Base-by-base conservation (phyloP, 2,888 invertebrate genomes). In the Drosophila demipolita region DNA sequence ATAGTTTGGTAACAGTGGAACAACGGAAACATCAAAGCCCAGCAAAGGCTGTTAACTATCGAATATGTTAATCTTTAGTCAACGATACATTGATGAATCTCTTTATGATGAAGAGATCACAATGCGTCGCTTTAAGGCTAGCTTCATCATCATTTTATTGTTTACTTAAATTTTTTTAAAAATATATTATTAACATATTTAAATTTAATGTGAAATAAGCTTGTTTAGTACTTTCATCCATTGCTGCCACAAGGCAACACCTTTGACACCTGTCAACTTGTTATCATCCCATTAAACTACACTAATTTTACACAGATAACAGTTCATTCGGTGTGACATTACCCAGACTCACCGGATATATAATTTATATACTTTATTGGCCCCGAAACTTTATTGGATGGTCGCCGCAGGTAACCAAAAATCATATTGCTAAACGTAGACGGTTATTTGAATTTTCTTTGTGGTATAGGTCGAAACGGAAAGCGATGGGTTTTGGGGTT, bases 311-410 rank as follows among this genome's bases (percentile, higher is more conserved):
- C 66, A 62, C 33, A 64, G 48, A 60, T 53, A 62, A 58, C 61
- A 67, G 71, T 49, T 71, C 62, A 58, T 49, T n/a, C 49, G 73
- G 79, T 79, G 72, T 82, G 80, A 67, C 64, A 82, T 87, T 84
- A 83, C 74, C 60, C 63, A 55, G 65, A 67, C 60, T 55, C 72
- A 61, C 75, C 85, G 85, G 85, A 85, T 85, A 68, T 85, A 87
- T 85, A 87, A 85, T 80, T 85, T 89, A 89, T 77, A 66, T 81
- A 68, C 73, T 89, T 85, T 81, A 84, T 84, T 40, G 81, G 69
- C 54, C 52, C 50, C 50, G 59, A 65, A 67, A 68, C 20, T 55
- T 38, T 55, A 55, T 38, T 38, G 64, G 45, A 33, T 42, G 40
- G 45, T 73, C 85, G 59, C 85, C 77, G 50, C 85, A 67, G 85